Conservation (phyloP, 2,888 invertebrate genomes). For the Zaprionus obscuricornis region DNA sequence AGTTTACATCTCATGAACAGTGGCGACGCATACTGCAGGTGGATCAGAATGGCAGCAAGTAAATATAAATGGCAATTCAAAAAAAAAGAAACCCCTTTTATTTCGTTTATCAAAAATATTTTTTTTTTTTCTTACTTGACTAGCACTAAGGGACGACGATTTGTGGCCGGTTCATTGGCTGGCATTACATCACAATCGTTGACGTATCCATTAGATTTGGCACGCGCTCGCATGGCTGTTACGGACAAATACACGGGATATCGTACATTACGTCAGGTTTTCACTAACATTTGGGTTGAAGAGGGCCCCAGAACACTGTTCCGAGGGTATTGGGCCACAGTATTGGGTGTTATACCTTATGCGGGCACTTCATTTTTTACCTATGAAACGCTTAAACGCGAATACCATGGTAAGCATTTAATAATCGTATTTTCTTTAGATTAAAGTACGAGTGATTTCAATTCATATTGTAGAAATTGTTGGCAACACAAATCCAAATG, state of each 20-base stretch:
- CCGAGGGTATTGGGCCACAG: slow-evolving; percentile 94
- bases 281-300: slow-evolving; percentile 88
- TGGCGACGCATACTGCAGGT: slow-evolving; percentile 93
- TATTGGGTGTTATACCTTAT: slow-evolving; percentile 97
- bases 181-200: slow-evolving; percentile 96
- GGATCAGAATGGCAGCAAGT: slow-evolving; percentile 86
- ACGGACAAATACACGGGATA: slow-evolving; percentile 90
- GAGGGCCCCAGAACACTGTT: slow-evolving; percentile 93
- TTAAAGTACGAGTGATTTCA: background rate
- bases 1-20: slow-evolving; percentile 99
- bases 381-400: slow-evolving; percentile 95
- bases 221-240: slow-evolving; percentile 98
- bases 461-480: slow-evolving; percentile 83
- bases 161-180: slow-evolving; percentile 96
- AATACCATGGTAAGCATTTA: slow-evolving; percentile 87
- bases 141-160: slow-evolving; percentile 84
- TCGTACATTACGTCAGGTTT: slow-evolving; percentile 86
- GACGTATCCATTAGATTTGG: slow-evolving; percentile 98
- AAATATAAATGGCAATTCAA: slow-evolving; percentile 55
- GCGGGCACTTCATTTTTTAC: slow-evolving; percentile 99
- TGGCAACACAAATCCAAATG: slow-evolving; percentile 84
- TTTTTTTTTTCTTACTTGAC: too few species aligned
- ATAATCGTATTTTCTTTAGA: background rate
- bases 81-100: too few species aligned
- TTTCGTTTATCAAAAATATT: too few species aligned